Percentiles rank a stretch among this genome's conserved stretches.
These are phyloP conservation scores for Ailurus styani DNA, from an alignment of 2,113 vertebrate species.

Conservation along the genomic window DNA sequence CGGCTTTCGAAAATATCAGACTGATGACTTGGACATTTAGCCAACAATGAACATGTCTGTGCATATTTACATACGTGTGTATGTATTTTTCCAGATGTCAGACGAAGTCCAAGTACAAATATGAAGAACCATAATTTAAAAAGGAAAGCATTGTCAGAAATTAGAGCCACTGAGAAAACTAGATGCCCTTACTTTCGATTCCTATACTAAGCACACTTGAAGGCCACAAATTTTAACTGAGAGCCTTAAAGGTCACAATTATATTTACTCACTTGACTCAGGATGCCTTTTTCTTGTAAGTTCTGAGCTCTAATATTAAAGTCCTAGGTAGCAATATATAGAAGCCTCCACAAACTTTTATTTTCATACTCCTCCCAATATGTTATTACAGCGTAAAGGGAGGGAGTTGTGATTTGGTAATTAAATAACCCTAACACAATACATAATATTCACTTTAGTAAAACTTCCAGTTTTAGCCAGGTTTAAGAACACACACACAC, in stretches of 20 bases:
- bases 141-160: background rate
- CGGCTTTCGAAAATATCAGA: background rate
- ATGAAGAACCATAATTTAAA: background rate
- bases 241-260: background rate
- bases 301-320: background rate
- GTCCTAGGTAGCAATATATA: background rate
- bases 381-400: background rate
- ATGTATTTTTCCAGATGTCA: background rate
- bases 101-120: background rate
- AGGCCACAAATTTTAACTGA: slow-evolving; percentile 5
- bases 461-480: background rate
- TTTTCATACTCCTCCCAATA: background rate
- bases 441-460: background rate
- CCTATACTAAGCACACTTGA: background rate
- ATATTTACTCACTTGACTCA: background rate
- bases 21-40: background rate
- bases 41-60: background rate
- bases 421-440: background rate
- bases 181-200: background rate
- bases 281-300: background rate
- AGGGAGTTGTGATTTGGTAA: background rate
- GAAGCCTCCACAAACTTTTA: background rate
- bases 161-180: background rate
- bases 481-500: background rate
- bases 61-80: background rate